Conservation (phyloP, 2,113 vertebrate species). For the Odobenus rosmarus region DNA sequence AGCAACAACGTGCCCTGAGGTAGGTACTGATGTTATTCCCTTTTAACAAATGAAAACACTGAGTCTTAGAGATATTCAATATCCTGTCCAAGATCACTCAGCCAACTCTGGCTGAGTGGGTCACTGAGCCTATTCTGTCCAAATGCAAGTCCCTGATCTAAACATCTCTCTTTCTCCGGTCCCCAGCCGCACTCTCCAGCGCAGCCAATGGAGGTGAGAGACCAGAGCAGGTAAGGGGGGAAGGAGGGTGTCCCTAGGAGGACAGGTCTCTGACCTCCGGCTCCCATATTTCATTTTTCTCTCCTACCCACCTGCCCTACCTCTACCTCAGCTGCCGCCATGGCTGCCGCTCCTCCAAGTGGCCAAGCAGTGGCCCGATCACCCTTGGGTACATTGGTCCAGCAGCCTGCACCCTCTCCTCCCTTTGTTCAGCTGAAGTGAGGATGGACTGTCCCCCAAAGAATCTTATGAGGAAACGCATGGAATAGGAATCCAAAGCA, state of each 20-base stretch:
- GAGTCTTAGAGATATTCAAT: not conserved
- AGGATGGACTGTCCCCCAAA: not conserved
- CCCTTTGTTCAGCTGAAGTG: not conserved
- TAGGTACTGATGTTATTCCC: not conserved
- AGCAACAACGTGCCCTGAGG: not conserved
- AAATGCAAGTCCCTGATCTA: not conserved
- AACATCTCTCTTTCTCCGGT: not conserved
- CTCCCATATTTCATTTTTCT: not conserved
- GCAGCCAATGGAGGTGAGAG: not conserved
- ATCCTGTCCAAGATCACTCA: not conserved
- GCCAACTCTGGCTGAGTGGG: not conserved
- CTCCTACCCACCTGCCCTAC: not conserved
- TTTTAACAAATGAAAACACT: constrained; percentile 23
- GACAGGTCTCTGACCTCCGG: not conserved
- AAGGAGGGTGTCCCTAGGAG: not conserved
- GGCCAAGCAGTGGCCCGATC: not conserved
- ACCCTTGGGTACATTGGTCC: not conserved
- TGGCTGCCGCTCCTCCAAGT: not conserved
- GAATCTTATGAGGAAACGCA: not conserved
- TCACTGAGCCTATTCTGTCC: not conserved
- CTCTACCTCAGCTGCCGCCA: not conserved
- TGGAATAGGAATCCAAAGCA: not conserved
- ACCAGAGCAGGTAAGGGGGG: not conserved
- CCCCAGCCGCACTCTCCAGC: not conserved
- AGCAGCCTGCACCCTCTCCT: not conserved